A percentile compares a stretch with the other conserved stretches of the same genome.
Conservation (phyloP, 2,888 invertebrate genomes). For the Acronicta alni region DNA sequence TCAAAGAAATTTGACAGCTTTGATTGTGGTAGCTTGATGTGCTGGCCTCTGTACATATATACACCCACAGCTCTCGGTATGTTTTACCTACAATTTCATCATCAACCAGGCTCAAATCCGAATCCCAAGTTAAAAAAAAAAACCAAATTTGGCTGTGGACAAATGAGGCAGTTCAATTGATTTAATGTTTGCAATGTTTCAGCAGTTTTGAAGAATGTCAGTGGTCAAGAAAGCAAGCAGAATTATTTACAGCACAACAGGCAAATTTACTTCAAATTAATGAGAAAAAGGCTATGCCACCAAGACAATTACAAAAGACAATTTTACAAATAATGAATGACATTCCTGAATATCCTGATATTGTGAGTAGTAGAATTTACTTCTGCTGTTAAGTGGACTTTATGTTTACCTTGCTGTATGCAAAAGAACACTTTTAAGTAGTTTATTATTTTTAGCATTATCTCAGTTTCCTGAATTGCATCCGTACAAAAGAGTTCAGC, state of each 20-base stretch:
- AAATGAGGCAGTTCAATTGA: no score
- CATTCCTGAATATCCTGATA: slow-evolving; percentile 94
- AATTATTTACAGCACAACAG: slow-evolving; percentile 96
- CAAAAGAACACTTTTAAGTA: no score
- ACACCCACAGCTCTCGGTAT: no score
- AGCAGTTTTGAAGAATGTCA: slow-evolving; percentile 90
- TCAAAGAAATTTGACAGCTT: no score
- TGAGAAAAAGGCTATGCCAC: slow-evolving; percentile 93
- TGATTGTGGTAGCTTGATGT: no score
- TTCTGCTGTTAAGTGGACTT: no score
- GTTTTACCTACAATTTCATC: no score
- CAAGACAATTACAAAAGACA: slow-evolving; percentile 93
- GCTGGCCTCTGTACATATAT: no score
- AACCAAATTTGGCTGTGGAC: no score
- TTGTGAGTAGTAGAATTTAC: slow-evolving; percentile 88
- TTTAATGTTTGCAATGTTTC: slow-evolving; percentile 40
- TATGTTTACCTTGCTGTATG: no score
- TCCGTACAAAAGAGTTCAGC: slow-evolving; percentile 96
- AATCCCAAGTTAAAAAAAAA: no score
- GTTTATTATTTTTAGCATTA: slow-evolving; percentile 92
- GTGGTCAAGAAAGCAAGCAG: slow-evolving; percentile 96
- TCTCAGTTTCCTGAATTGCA: slow-evolving; percentile 96
- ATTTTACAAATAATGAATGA: slow-evolving; percentile 92
- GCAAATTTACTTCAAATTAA: slow-evolving; percentile 94
- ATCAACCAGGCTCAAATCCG: no score